Percentiles rank a stretch among this genome's conserved stretches.
Evolutionary conservation across 2,113 vertebrate species (phyloP).

Genomic region (Phylloscopus whistleri): DNA sequence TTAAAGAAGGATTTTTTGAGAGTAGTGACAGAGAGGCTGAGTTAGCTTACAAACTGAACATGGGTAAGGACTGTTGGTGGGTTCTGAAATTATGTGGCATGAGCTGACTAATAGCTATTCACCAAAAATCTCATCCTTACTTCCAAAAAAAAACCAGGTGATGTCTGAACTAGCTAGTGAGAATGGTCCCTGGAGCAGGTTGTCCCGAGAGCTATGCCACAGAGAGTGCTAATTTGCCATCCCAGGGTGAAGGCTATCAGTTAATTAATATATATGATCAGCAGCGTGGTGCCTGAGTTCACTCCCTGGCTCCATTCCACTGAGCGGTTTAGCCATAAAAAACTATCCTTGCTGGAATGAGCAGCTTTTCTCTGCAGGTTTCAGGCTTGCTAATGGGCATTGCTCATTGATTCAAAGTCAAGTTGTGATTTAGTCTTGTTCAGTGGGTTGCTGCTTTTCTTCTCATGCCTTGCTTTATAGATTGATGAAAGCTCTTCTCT

Average conservation of each 20-base stretch:
- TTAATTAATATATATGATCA: not conserved
- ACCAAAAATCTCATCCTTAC: not conserved
- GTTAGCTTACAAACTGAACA: not conserved
- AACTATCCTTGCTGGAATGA: not conserved
- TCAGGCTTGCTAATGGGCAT: not conserved
- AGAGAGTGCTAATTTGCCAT: not conserved
- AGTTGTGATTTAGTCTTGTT: not conserved
- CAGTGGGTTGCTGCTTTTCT: not conserved
- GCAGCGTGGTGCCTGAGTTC: not conserved
- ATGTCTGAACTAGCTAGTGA: not conserved
- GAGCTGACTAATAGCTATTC: not conserved
- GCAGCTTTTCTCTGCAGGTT: slow-evolving; percentile 13
- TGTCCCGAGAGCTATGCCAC: not conserved
- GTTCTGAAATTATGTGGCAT: not conserved
- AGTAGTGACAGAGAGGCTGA: not conserved
- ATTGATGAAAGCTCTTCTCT: not conserved
- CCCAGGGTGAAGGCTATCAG: not conserved
- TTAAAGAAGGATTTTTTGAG: not conserved
- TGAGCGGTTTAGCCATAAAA: not conserved
- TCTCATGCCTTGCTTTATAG: not conserved
- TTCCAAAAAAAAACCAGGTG: not conserved
- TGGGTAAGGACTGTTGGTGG: not conserved
- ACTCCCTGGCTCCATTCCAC: not conserved
- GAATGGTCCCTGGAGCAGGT: not conserved
- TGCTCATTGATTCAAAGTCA: not conserved